phyloP scores from a whole-genome alignment of 2,797 vertebrate genomes.

The Merluccius polli region DNA sequence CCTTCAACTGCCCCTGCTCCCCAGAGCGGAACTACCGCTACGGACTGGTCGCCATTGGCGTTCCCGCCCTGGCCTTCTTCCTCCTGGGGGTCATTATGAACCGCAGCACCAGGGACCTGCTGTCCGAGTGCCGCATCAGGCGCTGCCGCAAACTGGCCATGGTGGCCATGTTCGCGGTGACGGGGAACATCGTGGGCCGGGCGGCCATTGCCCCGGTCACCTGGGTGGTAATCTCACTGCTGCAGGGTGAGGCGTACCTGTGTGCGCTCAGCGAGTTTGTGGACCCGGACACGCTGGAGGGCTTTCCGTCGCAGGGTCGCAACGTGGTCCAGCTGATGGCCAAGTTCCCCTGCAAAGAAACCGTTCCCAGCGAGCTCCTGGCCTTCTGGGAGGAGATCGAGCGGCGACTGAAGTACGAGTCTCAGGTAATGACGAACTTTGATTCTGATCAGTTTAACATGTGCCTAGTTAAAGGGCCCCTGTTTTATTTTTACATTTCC shows the following conservation, averaged over 20 bases:
- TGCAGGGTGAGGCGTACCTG: slow-evolving; percentile 85
- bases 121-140: slow-evolving; percentile 83
- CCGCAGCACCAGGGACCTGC: slow-evolving; percentile 86
- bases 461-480: background rate
- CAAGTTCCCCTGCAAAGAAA: slow-evolving; percentile 79
- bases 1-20: slow-evolving; percentile 89
- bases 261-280: slow-evolving; percentile 84
- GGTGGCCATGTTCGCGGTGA: slow-evolving; percentile 76
- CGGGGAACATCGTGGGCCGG: slow-evolving; percentile 79
- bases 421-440: slow-evolving; percentile 75
- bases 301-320: slow-evolving; percentile 64
- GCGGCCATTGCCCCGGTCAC: slow-evolving; percentile 81
- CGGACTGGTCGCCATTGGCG: slow-evolving; percentile 85
- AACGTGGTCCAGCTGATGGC: slow-evolving; percentile 67
- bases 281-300: slow-evolving; percentile 57
- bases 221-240: slow-evolving; percentile 84
- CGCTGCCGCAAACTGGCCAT: slow-evolving; percentile 77
- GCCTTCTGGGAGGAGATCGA: slow-evolving; percentile 75
- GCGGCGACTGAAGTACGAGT: slow-evolving; percentile 85
- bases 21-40: slow-evolving; percentile 85
- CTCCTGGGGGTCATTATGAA: slow-evolving; percentile 84
- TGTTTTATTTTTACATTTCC: too few relatives aligned
- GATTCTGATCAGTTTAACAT: background rate
- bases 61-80: slow-evolving; percentile 83
- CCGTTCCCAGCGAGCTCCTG: slow-evolving; percentile 64